A percentile compares a stretch with the other conserved stretches of the same genome.
These are phyloP conservation scores for Onchidella celtica DNA, from an alignment of 2,888 invertebrate species.

Conservation along the genomic window DNA sequence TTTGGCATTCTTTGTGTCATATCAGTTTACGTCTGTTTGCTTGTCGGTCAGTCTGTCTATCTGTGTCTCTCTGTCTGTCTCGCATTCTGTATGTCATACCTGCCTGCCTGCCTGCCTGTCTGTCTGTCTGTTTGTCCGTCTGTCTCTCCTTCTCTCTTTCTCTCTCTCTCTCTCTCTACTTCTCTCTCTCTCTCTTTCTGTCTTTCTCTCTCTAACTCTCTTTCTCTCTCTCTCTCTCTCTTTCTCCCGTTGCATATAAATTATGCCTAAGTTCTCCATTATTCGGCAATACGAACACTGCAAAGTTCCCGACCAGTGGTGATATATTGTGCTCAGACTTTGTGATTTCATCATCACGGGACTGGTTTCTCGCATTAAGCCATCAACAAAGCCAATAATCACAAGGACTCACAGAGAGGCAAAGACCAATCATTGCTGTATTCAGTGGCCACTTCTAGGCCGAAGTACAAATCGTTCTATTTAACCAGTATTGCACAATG, in stretches of 20 bases:
- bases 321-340: neutral
- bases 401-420: too few species aligned
- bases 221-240: constrained; percentile 3
- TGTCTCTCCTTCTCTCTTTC: too few species aligned
- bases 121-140: too few species aligned
- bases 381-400: too few species aligned
- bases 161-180: constrained; percentile 20
- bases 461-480: too few species aligned
- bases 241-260: neutral
- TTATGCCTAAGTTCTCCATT: neutral
- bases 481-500: too few species aligned
- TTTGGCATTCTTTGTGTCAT: constrained; percentile 9
- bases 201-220: too few species aligned
- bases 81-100: neutral
- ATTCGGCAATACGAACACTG: neutral
- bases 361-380: neutral
- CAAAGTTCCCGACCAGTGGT: neutral
- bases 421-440: too few species aligned
- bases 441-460: too few species aligned
- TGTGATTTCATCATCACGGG: neutral
- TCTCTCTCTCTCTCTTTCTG: constrained; percentile 33
- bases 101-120: too few species aligned
- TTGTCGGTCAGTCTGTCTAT: constrained; percentile 2
- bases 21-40: neutral
- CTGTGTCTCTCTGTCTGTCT: too few species aligned